These are phyloP conservation scores for Willisornis vidua DNA, from an alignment of 2,113 vertebrate genomes.

Conservation along the genomic window DNA sequence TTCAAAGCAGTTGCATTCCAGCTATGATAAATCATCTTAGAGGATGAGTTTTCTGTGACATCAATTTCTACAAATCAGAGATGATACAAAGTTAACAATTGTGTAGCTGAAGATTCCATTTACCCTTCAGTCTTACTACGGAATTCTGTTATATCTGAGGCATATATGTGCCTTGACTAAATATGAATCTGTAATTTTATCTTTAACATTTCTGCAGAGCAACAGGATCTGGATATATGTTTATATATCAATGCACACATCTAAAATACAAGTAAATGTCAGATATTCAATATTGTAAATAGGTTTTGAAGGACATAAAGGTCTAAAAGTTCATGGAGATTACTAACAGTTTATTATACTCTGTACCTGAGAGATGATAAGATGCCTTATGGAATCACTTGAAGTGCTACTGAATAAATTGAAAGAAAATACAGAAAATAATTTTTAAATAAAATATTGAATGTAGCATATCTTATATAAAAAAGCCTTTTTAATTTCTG, in stretches of 20 bases:
- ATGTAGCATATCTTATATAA: neutral
- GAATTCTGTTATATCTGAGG: neutral
- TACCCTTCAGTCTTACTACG: neutral
- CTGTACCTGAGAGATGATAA: neutral
- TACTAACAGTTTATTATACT: neutral
- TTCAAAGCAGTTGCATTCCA: neutral
- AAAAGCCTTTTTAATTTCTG: neutral
- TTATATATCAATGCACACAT: neutral
- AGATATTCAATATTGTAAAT: neutral
- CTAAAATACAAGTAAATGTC: neutral
- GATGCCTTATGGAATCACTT: neutral
- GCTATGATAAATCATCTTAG: neutral
- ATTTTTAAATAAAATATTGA: neutral
- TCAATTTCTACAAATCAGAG: neutral
- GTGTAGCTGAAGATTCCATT: neutral
- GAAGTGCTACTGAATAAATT: neutral
- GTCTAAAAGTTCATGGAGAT: neutral
- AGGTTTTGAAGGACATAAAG: neutral
- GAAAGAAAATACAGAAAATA: neutral
- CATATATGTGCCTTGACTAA: neutral
- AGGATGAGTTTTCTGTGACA: neutral
- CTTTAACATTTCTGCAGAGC: neutral
- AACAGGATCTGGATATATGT: neutral
- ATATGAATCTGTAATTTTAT: neutral
- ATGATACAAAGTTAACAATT: neutral